A percentile compares a stretch with the other conserved stretches of the same genome.
phyloP scores from a whole-genome alignment of 2,113 vertebrate species.

The Astatoreochromis straeleni region DNA sequence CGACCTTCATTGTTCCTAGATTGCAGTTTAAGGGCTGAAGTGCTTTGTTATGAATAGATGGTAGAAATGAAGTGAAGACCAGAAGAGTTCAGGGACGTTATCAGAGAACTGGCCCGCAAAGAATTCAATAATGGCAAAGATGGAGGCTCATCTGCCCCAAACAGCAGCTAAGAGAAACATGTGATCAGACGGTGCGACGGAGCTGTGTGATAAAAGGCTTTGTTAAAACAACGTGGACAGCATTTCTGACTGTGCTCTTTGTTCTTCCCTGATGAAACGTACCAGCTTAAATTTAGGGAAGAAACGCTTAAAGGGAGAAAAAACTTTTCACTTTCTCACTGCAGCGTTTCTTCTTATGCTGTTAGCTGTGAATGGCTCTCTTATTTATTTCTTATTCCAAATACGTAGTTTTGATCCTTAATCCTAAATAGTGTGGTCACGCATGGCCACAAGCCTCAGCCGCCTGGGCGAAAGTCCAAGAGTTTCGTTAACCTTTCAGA shows the following conservation, averaged over 20 bases:
- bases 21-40: neutral
- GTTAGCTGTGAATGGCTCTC: neutral
- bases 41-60: neutral
- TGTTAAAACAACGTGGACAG: neutral
- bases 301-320: neutral
- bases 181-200: neutral
- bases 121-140: neutral
- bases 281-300: neutral
- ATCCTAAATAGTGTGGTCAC: neutral
- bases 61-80: neutral
- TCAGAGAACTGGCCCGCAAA: too few relatives aligned
- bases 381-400: neutral
- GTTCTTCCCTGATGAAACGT: neutral
- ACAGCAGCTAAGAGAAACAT: neutral
- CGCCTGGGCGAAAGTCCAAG: neutral
- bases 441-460: neutral
- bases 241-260: neutral
- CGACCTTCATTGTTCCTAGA: neutral
- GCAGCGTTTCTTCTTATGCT: neutral
- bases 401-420: neutral
- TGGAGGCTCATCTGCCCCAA: neutral
- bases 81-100: neutral
- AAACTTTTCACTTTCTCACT: neutral
- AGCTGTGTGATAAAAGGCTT: neutral
- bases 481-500: neutral